phyloP scores from a whole-genome alignment of 2,113 vertebrate genomes.

The Tyto alba region DNA sequence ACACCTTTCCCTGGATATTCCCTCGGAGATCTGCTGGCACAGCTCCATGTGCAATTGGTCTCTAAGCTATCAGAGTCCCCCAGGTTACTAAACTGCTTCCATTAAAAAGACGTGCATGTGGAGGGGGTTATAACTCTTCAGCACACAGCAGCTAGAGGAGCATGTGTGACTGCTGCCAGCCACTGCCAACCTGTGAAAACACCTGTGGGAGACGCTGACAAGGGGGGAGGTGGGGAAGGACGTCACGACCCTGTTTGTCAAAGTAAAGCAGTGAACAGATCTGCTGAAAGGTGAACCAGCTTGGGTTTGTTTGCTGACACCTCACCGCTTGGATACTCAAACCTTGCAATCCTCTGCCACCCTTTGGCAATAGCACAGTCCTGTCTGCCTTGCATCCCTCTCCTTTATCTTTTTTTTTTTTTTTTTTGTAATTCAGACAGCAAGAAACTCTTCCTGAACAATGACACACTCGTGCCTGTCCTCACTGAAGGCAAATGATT shows the following conservation, averaged over 20 bases:
- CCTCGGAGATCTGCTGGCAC: background rate
- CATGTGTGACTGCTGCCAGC: background rate
- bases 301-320: constrained; percentile 48
- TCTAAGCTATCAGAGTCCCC: background rate
- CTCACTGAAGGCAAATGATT: background rate
- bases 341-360: constrained; percentile 13
- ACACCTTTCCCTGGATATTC: background rate
- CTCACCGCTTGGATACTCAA: background rate
- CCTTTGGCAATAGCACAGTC: background rate
- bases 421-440: background rate
- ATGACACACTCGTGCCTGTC: background rate
- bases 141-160: background rate
- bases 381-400: background rate
- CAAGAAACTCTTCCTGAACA: constrained; percentile 12
- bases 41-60: background rate
- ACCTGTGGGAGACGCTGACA: background rate
- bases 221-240: background rate
- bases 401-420: background rate
- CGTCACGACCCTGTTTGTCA: background rate
- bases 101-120: background rate
- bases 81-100: background rate
- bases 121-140: background rate
- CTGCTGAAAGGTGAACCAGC: constrained; percentile 12
- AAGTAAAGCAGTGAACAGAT: background rate
- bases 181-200: background rate